Base-by-base conservation (phyloP, 1,140 invertebrate species). In the Stenopsyche tienmushanensis region DNA sequence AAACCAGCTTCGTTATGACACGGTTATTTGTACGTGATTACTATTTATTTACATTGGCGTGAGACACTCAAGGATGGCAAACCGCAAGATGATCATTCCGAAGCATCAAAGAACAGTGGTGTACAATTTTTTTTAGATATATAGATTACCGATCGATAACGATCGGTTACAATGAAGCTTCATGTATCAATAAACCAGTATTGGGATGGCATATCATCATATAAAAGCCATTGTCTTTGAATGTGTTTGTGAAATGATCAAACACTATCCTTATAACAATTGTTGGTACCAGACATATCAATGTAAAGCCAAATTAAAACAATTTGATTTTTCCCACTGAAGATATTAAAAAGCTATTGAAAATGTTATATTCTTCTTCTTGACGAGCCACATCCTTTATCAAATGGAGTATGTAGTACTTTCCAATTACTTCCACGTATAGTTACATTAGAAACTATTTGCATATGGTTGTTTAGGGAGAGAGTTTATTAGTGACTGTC, bases 1-100 rank as follows among this genome's bases (percentile, higher is more conserved):
- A 34, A 5, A 1, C 26, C 13, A 55, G 52, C 24, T 34, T 52
- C 21, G 17, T 52, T 55, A 39, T 55, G 52, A 55, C 52, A 55
- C 25, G 25, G 17, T 55, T 34, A 49, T 49, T 2, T 18, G 10
- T 49, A 49, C 47, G 13, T 34, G 29, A 13, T 34, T 7, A 34
- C 13, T 34, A 17, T 18, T 49, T 20, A 23, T 23, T 20, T 2
- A 18, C 47, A 49, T 49, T 21, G 21, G 17, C 47, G 17, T 49
- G 47, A 18, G 47, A 3, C 21, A 23, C 47, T 49, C 47, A 49
- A 49, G 47, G 47, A 49, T 49, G 21, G 3, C 15, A 47, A 49
- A 49, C 47, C 47, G 2, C 47, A 23, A 49, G 47, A 34, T 34
- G 5, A 34, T 34, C 13, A 34, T 34, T 34, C n/a, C n/a, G n/a